Conservation (phyloP, 2,113 vertebrate species). For the Ctenodactylus gundi region DNA sequence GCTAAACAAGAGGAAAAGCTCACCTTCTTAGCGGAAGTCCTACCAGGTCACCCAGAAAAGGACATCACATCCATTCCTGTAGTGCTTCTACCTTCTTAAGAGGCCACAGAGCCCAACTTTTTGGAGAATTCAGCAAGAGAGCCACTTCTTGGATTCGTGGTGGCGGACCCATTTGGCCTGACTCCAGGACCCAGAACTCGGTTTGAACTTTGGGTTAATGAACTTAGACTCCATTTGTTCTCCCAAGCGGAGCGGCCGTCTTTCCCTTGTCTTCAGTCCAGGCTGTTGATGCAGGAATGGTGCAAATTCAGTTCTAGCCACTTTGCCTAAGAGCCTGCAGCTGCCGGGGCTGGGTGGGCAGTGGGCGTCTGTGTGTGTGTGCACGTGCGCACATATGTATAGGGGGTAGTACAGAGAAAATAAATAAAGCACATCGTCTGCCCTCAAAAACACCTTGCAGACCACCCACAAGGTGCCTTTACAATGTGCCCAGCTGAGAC, state of each 20-base stretch:
- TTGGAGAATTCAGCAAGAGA: neutral
- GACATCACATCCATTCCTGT: neutral
- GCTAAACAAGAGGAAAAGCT: neutral
- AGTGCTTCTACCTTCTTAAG: neutral
- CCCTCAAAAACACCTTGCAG: neutral
- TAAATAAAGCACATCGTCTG: neutral
- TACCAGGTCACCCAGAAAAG: neutral
- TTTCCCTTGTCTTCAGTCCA: neutral
- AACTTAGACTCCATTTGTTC: neutral
- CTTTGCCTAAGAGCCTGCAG: neutral
- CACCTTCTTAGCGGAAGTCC: neutral
- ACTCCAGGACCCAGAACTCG: neutral
- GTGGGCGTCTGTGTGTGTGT: no score
- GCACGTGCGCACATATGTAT: neutral
- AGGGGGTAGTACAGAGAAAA: neutral
- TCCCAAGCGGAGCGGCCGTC: neutral
- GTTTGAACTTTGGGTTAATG: accelerated
- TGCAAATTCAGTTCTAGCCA: neutral
- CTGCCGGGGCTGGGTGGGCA: neutral
- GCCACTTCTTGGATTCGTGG: neutral
- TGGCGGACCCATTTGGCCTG: neutral
- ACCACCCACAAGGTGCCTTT: neutral
- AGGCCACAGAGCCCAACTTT: neutral
- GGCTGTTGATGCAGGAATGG: neutral
- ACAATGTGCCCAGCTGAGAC: neutral